A percentile compares a stretch with the other conserved stretches of the same genome.
Evolutionary conservation across 1,140 invertebrate species (phyloP).

Genomic region (Ridgeia piscesae): DNA sequence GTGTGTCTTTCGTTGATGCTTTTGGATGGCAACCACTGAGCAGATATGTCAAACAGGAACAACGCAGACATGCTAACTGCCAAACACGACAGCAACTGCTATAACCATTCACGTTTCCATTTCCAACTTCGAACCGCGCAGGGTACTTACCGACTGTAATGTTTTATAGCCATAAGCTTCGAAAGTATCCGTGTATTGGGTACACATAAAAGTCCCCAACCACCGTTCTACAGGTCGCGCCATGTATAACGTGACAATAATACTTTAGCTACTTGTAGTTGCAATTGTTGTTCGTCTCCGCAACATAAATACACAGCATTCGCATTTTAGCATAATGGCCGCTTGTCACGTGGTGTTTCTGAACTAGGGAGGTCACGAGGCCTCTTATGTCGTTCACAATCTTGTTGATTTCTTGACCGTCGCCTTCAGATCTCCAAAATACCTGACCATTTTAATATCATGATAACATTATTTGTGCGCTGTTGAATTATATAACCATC

Average conservation of each 20-base stretch:
- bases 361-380: background rate
- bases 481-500: background rate
- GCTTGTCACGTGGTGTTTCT: conserved; percentile 5
- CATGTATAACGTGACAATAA: conserved; percentile 39
- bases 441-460: background rate
- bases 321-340: conserved; percentile 19
- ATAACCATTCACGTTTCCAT: background rate
- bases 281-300: conserved; percentile 5
- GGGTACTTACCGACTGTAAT: conserved; percentile 47
- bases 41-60: conserved; percentile 17
- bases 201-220: conserved; percentile 55
- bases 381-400: background rate
- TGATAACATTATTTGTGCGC: too few species aligned
- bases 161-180: conserved; percentile 52
- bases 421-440: background rate
- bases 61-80: background rate
- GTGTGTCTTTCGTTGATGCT: background rate
- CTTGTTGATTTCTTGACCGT: background rate
- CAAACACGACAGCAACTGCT: background rate
- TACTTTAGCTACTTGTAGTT: conserved; percentile 5
- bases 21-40: background rate
- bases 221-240: conserved; percentile 51
- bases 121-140: conserved; percentile 8
- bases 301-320: conserved; percentile 17
- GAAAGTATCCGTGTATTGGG: conserved; percentile 51